These are phyloP conservation scores for Drosophila nigritarsus DNA, from an alignment of 2,888 invertebrate species.

Conservation along the genomic window DNA sequence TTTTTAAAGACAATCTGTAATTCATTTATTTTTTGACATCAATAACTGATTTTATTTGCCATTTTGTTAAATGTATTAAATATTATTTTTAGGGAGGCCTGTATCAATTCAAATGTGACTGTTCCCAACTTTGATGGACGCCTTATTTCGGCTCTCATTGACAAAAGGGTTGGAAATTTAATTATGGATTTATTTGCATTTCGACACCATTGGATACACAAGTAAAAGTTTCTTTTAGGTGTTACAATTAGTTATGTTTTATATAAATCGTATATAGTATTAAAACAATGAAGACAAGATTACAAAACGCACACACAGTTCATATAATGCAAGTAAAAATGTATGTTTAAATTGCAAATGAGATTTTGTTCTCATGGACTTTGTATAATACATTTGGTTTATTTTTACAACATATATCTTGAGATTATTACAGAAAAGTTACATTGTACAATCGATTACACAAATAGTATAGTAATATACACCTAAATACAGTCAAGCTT, in stretches of 20 bases:
- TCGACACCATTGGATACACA: slow-evolving; percentile 67
- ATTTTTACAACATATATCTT: slow-evolving; percentile 64
- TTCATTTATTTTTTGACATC: background rate
- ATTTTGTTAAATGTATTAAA: background rate
- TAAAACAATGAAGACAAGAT: background rate
- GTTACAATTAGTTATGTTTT: background rate
- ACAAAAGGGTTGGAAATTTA: slow-evolving; percentile 56
- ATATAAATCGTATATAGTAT: slow-evolving; percentile 3
- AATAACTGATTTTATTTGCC: background rate
- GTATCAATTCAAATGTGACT: slow-evolving; percentile 37
- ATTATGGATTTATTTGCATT: slow-evolving; percentile 68
- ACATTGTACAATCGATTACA: slow-evolving; percentile 39
- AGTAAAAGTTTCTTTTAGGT: slow-evolving; percentile 20
- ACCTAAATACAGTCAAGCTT: slow-evolving; percentile 22
- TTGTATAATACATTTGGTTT: slow-evolving; percentile 58
- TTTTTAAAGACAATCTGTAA: background rate
- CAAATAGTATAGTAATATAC: slow-evolving; percentile 44
- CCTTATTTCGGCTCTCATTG: slow-evolving; percentile 38
- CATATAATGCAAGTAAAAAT: slow-evolving; percentile 1
- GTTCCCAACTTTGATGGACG: slow-evolving; percentile 55
- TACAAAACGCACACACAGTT: background rate
- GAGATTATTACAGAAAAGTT: slow-evolving; percentile 63
- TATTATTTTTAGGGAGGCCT: slow-evolving; percentile 38
- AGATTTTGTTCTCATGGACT: background rate
- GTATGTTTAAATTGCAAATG: background rate